Evolutionary conservation across 2,113 vertebrate species (phyloP), one percentile per base, ranked within the genome.

Genomic region (Amia ocellicauda): DNA sequence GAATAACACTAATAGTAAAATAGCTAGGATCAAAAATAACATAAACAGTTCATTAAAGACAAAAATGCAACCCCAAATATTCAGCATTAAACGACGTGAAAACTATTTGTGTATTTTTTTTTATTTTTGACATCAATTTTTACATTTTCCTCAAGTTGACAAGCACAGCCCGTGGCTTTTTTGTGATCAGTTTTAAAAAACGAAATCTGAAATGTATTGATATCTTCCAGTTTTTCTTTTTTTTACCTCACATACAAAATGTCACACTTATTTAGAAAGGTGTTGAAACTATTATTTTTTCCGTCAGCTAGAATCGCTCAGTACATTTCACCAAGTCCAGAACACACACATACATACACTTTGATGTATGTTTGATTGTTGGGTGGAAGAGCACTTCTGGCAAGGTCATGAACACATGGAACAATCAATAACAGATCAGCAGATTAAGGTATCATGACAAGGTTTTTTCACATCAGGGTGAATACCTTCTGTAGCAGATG

Each of bases 371-470:
- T 83, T 77, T 83, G 83, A 80, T 83, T 84, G 80, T 80, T 69
- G 70, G 84, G 69, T 80, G 76, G 78, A 78, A 74, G 69, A 79
- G 77, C 80, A 81, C 73, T 81, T 69, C 76, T 83, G 80, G 86
- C 79, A 84, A 90, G 78, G 81, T 84, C 81, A 76, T 40, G 65
- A 66, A 66, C 45, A 63, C 59, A 64, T 74, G 69, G 71, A 81
- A 70, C 83, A 82, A 87, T 89, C 83, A 78, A 85, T 88, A 85
- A 68, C 77, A 78, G 76, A 88, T 85, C 64, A 58, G 20, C 77
- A 78, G 85, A 89, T 87, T 79, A 83, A 83, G 78, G 78, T 77
- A 69, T 40, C 66, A 66, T 74, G 73, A 78, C 78, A 76, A 80
- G n/a, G 74, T 82, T 78, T 50, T 43, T 60, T 61, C 69, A 67